Evolutionary conservation across 1,140 invertebrate species (phyloP), one percentile per base, ranked within the genome.

Genomic region (Apis dorsata): DNA sequence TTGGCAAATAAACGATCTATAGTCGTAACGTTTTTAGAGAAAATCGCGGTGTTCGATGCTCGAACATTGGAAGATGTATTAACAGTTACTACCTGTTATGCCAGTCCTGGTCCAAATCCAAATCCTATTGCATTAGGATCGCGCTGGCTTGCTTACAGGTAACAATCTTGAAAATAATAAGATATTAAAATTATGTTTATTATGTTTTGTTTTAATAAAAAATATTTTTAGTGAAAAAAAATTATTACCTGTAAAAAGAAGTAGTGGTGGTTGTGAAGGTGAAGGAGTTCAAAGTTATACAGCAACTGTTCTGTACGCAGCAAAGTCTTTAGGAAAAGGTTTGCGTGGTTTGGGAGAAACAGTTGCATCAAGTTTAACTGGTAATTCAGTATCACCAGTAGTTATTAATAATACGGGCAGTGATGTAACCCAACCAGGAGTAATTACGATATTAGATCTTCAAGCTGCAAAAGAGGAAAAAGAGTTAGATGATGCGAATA

Each of bases 231-330:
- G 98, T 85, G 98, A 99, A 92, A 97, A 97, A 88, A 96, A 98
- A 93, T 91, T 99, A 55, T 94, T 97, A 75, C 96, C 97, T 11
- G 95, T 96, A 0, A 97, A 97, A 92, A 96, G 97, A 89, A 98
- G 97, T 92, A 97, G 96, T 90, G 98, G 98, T 8, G 98, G 98
- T 5, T 97, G 96, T 92, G 96, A 97, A 92, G 96, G 95, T 90
- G 93, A 94, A 94, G 95, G 96, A 28, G 95, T 97, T 15, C 97
- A 98, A 90, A 99, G 98, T 88, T 99, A 99, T 91, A 99, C 98
- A 73, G 98, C 98, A 1, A 98, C 98, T 1, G 97, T 99, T 69
- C 95, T 99, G 21, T 98, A 98, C 93, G 98, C 98, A 34, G 98
- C 98, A 34, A 99, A 99, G 94, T 98, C 96, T 24, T 93, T 98